A percentile compares a stretch with the other conserved stretches of the same genome.
phyloP scores from a whole-genome alignment of 2,888 invertebrate genomes.

The Drosophila meridionalis region DNA sequence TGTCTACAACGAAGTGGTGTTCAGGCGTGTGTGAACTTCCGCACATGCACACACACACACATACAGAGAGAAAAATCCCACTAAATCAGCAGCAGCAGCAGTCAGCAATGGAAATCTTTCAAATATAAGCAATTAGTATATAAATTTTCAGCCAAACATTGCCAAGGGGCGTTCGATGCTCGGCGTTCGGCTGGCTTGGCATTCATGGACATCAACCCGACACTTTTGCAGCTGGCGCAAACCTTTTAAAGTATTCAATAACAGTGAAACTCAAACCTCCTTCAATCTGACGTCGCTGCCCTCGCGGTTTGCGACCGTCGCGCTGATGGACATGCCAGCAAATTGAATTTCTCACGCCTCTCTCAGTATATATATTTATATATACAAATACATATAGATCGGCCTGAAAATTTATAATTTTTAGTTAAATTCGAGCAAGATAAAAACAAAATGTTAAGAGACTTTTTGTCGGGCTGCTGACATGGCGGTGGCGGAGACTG shows the following conservation, averaged over 20 bases:
- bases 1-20: conserved; percentile 60
- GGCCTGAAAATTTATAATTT: conserved; percentile 38
- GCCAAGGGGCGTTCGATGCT: neutral
- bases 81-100: conserved; percentile 6
- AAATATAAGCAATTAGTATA: conserved; percentile 66
- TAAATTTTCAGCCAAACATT: conserved; percentile 40
- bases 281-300: neutral
- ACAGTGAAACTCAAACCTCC: conserved; percentile 66
- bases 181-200: conserved; percentile 9
- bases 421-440: conserved; percentile 19
- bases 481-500: conserved; percentile 5
- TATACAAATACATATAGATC: conserved; percentile 8
- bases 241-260: conserved; percentile 80
- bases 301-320: conserved; percentile 15
- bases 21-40: conserved; percentile 77
- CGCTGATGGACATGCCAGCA: conserved; percentile 64
- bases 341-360: conserved; percentile 70
- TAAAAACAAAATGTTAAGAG: conserved; percentile 44
- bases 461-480: conserved; percentile 41
- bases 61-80: conserved; percentile 23
- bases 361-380: conserved; percentile 11
- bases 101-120: conserved; percentile 43
- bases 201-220: conserved; percentile 57
- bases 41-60: conserved; percentile 64
- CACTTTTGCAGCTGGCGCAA: conserved; percentile 47